Conservation (phyloP, 2,797 vertebrate species). For the Cyprinodon diabolis region DNA sequence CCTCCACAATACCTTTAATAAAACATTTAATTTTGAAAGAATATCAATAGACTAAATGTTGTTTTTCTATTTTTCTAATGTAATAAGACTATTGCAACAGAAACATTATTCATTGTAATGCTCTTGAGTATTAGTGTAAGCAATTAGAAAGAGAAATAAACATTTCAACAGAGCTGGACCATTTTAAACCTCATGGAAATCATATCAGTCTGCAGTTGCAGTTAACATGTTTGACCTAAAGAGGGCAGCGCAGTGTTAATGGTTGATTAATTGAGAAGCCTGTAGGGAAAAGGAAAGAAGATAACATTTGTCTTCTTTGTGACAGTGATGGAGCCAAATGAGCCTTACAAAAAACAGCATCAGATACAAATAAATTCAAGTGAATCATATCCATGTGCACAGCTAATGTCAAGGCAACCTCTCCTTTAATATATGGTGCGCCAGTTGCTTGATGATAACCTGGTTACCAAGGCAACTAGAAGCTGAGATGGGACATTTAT, state of each 20-base stretch:
- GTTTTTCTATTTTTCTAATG: too few species aligned
- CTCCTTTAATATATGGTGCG: conserved; percentile 28
- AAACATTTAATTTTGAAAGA: too few species aligned
- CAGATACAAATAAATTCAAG: conserved; percentile 2
- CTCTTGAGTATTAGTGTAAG: too few species aligned
- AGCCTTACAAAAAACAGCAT: conserved; percentile 25
- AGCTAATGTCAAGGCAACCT: conserved; percentile 40
- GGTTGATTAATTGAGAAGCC: not conserved
- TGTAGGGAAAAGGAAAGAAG: not conserved
- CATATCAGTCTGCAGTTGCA: conserved; percentile 7
- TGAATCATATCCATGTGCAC: conserved; percentile 6
- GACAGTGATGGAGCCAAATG: conserved; percentile 21
- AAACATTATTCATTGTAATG: too few species aligned
- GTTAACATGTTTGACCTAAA: conserved; percentile 27
- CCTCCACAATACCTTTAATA: too few species aligned
- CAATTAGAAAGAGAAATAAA: too few species aligned
- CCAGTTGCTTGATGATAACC: conserved; percentile 40
- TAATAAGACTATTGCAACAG: too few species aligned
- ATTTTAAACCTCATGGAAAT: not conserved
- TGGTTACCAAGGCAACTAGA: conserved; percentile 64
- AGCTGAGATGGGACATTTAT: conserved; percentile 49
- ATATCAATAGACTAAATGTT: too few species aligned
- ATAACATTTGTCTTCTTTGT: conserved; percentile 12
- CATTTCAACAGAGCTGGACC: too few species aligned
- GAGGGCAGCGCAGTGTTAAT: conserved; percentile 35